Conservation (phyloP, 2,888 invertebrate genomes). For the Chrysina gloriosa region DNA sequence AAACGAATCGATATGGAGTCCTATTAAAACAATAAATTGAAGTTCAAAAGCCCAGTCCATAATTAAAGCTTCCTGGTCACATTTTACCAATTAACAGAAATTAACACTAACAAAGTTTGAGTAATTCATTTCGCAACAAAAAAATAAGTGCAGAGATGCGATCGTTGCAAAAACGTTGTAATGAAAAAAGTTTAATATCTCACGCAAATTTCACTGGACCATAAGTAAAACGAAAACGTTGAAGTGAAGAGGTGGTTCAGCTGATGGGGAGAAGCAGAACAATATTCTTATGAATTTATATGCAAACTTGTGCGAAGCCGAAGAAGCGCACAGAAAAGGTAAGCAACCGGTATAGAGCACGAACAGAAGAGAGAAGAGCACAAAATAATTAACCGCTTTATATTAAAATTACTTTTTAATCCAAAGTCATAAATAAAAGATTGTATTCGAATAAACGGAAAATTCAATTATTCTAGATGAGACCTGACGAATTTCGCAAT, state of each 20-base stretch:
- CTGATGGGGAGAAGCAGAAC: slow-evolving; percentile 31
- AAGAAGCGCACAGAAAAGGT: slow-evolving; percentile 17
- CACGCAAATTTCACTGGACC: slow-evolving; percentile 44
- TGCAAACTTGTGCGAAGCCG: slow-evolving; percentile 46
- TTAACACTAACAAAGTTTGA: slow-evolving; percentile 43
- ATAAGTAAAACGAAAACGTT: slow-evolving; percentile 44
- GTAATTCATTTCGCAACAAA: slow-evolving; percentile 40
- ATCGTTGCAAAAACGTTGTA: slow-evolving; percentile 43
- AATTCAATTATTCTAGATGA: slow-evolving; percentile 47
- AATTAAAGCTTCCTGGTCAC: slow-evolving; percentile 28
- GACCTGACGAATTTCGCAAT: slow-evolving; percentile 29
- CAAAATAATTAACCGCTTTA: slow-evolving; percentile 58
- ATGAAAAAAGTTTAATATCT: slow-evolving; percentile 50
- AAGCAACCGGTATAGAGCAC: slow-evolving; percentile 4
- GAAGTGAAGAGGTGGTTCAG: slow-evolving; percentile 16
- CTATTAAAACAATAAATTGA: slow-evolving; percentile 21
- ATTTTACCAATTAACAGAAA: slow-evolving; percentile 33
- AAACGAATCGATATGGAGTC: slow-evolving; percentile 8
- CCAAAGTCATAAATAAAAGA: slow-evolving; percentile 56
- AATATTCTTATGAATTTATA: slow-evolving; percentile 49
- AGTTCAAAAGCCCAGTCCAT: slow-evolving; percentile 16
- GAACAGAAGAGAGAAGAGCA: slow-evolving; percentile 40
- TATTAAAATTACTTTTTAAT: slow-evolving; percentile 59
- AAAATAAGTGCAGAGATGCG: slow-evolving; percentile 30
- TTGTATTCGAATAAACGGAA: slow-evolving; percentile 51